Evolutionary conservation across 2,888 invertebrate species (phyloP).

Genomic region (Invenusta paracnida): DNA sequence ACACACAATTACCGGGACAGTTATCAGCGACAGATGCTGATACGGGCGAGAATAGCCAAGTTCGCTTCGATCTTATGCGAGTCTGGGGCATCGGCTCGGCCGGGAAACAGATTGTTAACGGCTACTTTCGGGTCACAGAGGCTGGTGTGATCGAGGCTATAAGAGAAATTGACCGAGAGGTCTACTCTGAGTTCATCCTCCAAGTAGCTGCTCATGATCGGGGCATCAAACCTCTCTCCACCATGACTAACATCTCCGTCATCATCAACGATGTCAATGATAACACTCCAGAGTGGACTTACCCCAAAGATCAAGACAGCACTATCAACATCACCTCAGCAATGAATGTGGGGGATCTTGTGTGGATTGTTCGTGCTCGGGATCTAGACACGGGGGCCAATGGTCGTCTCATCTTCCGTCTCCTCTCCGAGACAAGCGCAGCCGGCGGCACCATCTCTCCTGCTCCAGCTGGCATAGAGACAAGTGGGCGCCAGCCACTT

Average conservation of each 20-base stretch:
- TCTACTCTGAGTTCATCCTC: neutral
- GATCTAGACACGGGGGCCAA: slow-evolving; percentile 28
- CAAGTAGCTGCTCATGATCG: slow-evolving; percentile 15
- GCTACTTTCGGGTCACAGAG: slow-evolving; percentile 8
- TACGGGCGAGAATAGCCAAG: neutral
- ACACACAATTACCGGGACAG: slow-evolving; percentile 17
- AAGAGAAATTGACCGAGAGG: slow-evolving; percentile 30
- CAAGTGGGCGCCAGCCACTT: neutral
- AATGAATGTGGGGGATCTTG: slow-evolving; percentile 14
- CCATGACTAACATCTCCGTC: slow-evolving; percentile 28
- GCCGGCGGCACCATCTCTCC: neutral
- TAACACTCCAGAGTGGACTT: slow-evolving; percentile 26
- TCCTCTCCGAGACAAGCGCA: neutral
- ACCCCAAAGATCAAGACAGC: slow-evolving; percentile 1
- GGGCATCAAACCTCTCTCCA: neutral
- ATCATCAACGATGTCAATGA: slow-evolving; percentile 31
- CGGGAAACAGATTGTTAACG: neutral
- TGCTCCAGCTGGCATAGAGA: too few relatives aligned
- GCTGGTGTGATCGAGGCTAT: slow-evolving; percentile 18
- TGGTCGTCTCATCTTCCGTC: slow-evolving; percentile 15
- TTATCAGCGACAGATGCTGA: slow-evolving; percentile 31
- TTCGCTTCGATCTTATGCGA: neutral
- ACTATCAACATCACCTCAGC: slow-evolving; percentile 18
- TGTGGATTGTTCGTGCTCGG: neutral
- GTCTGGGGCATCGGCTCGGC: neutral